These are phyloP conservation scores for Ischnura elegans DNA, from an alignment of 2,888 invertebrate genomes.

Conservation along the genomic window DNA sequence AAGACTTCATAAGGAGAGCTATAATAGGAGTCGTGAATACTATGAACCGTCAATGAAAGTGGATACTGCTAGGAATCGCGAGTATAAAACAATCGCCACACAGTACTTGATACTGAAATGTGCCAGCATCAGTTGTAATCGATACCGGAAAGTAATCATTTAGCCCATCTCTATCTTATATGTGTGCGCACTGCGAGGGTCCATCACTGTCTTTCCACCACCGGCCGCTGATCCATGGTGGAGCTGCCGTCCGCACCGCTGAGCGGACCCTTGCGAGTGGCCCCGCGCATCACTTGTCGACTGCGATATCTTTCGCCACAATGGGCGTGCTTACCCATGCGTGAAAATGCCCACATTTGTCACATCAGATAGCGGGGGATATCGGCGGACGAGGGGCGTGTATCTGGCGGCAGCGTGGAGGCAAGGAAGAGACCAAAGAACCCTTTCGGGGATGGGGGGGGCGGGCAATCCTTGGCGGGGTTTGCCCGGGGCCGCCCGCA, in stretches of 20 bases:
- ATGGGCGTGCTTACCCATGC: constrained; percentile 53
- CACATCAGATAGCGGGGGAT: constrained; percentile 59
- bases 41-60: no score
- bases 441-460: neutral
- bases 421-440: neutral
- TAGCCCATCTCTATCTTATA: no score
- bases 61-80: no score
- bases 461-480: neutral
- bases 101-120: no score
- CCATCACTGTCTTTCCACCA: neutral
- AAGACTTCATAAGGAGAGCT: no score
- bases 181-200: no score
- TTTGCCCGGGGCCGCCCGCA: neutral
- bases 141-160: no score
- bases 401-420: neutral
- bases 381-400: neutral
- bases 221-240: neutral
- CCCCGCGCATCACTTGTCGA: constrained; percentile 43
- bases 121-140: no score
- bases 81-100: no score
- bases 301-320: constrained; percentile 53
- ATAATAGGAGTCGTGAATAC: no score
- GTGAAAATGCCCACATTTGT: constrained; percentile 68
- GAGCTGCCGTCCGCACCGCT: neutral
- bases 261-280: neutral